These are phyloP conservation scores for Plectus sambesii DNA, from an alignment of 1,140 invertebrate genomes.

Conservation along the genomic window DNA sequence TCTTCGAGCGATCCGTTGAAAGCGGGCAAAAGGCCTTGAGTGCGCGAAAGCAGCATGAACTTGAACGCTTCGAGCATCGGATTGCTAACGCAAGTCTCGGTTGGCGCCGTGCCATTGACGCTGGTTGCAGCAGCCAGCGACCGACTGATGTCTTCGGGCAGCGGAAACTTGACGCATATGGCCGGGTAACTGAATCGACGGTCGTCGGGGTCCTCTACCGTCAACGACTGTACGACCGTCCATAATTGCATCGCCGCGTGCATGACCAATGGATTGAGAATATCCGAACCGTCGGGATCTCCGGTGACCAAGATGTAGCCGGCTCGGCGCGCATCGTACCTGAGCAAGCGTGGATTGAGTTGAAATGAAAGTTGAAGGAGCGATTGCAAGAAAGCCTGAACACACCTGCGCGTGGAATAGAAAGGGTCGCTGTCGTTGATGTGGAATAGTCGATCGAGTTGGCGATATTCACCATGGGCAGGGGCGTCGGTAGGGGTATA, in stretches of 20 bases:
- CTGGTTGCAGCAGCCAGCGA: no score
- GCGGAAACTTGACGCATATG: constrained; percentile 43
- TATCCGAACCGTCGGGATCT: constrained; percentile 31
- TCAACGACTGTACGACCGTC: constrained; percentile 35
- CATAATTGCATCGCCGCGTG: constrained; percentile 40
- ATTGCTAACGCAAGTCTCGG: constrained; percentile 41
- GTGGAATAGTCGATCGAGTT: constrained; percentile 39
- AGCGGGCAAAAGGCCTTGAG: no score
- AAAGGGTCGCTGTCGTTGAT: constrained; percentile 44
- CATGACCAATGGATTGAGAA: constrained; percentile 35
- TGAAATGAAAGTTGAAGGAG: neutral
- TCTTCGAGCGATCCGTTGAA: constrained; percentile 34
- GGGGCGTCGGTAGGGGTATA: constrained; percentile 42
- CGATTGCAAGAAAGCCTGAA: constrained; percentile 1
- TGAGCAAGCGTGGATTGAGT: constrained; percentile 16
- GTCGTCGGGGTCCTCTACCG: constrained; percentile 26
- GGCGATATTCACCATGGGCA: constrained; percentile 29
- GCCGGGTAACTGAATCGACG: constrained; percentile 37
- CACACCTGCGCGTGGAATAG: constrained; percentile 39
- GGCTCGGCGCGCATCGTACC: constrained; percentile 37
- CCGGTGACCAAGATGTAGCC: constrained; percentile 42
- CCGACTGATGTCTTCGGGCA: no score
- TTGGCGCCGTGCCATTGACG: no score
- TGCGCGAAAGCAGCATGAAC: constrained; percentile 30
- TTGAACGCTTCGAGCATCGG: constrained; percentile 42